These are phyloP conservation scores for Athrips mouffetella DNA, from an alignment of 2,888 invertebrate genomes.

Conservation along the genomic window DNA sequence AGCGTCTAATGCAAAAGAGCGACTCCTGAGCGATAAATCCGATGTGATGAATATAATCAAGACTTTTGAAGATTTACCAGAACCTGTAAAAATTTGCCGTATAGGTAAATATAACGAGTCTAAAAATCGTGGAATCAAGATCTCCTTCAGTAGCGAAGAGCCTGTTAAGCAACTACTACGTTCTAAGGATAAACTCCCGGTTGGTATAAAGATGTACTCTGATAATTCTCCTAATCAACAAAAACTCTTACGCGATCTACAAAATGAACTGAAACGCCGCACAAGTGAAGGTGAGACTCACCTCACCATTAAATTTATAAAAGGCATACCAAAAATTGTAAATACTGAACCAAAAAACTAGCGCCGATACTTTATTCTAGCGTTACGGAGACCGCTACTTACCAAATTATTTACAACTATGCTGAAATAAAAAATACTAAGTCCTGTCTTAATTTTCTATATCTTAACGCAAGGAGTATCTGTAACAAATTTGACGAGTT, in stretches of 20 bases:
- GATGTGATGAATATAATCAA: background rate
- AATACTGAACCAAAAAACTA: background rate
- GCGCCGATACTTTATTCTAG: too few species aligned
- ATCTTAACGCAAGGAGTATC: too few species aligned
- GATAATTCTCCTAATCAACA: slow-evolving; percentile 6
- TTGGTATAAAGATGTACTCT: background rate
- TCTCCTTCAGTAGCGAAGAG: slow-evolving; percentile 5
- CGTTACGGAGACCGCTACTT: too few species aligned
- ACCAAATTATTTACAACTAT: too few species aligned
- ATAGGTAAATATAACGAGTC: slow-evolving; percentile 6
- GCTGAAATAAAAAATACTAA: too few species aligned
- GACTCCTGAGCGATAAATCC: background rate
- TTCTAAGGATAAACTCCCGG: background rate
- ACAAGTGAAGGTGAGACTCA: slow-evolving; percentile 3
- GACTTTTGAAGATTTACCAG: background rate
- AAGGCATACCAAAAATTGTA: slow-evolving; percentile 10
- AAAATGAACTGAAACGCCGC: slow-evolving; percentile 3
- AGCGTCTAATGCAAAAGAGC: background rate
- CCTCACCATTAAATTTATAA: slow-evolving; percentile 11
- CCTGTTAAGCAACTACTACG: background rate
- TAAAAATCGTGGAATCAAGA: slow-evolving; percentile 11
- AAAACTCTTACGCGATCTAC: background rate
- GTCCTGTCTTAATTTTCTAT: too few species aligned
- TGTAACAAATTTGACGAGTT: too few species aligned
- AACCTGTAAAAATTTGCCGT: background rate